phyloP scores from a whole-genome alignment of 1,140 invertebrate genomes.

The Ceratina australensis region DNA sequence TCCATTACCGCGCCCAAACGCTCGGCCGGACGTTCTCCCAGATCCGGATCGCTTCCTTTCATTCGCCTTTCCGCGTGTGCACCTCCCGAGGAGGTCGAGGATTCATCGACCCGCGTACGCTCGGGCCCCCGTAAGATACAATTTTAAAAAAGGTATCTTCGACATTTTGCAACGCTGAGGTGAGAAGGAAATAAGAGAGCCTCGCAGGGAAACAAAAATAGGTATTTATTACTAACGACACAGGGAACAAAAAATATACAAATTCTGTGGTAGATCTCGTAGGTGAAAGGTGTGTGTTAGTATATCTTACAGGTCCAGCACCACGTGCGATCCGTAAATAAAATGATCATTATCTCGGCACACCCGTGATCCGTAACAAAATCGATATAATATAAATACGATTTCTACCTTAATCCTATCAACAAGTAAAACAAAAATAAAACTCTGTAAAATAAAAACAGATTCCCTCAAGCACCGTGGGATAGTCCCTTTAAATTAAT shows the following conservation, averaged over 20 bases:
- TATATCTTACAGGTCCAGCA: not conserved
- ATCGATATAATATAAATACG: no score
- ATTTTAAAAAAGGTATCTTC: not conserved
- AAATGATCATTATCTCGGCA: not conserved
- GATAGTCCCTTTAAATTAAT: not conserved
- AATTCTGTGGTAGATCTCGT: no score
- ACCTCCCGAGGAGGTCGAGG: not conserved
- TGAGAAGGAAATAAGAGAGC: slow-evolving; percentile 22
- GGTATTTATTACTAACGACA: slow-evolving; percentile 50
- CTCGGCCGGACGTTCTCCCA: slow-evolving; percentile 40
- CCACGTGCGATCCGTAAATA: not conserved
- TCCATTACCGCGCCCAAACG: slow-evolving; percentile 49
- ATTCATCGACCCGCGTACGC: not conserved
- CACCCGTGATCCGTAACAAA: no score
- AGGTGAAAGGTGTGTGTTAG: no score
- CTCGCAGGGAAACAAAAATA: slow-evolving; percentile 26
- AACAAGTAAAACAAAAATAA: not conserved
- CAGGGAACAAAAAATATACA: slow-evolving; percentile 40
- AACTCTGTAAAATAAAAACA: slow-evolving; percentile 19
- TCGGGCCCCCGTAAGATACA: not conserved
- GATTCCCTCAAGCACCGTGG: not conserved
- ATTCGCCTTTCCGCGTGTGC: not conserved
- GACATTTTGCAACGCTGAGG: no score
- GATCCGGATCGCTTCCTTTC: slow-evolving; percentile 50
- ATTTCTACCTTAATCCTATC: no score